phyloP scores from a whole-genome alignment of 37 sponge, comb jelly and placozoan genomes.

The Dysidea cf. avara region DNA sequence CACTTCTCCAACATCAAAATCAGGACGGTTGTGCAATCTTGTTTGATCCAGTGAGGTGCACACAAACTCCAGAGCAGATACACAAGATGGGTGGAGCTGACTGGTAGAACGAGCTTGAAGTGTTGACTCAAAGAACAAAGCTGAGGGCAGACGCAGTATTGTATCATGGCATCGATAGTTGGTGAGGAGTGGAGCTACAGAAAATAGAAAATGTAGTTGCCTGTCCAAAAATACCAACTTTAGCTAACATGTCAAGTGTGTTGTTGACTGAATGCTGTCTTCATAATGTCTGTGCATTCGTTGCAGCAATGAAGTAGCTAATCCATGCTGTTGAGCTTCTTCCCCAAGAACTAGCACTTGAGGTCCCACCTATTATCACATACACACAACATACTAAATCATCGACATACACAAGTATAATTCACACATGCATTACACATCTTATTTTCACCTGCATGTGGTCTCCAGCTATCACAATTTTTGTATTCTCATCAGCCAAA shows the following conservation, averaged over 20 bases:
- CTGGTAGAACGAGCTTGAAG: slow-evolving; percentile 19
- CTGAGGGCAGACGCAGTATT: slow-evolving; percentile 54
- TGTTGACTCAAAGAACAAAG: slow-evolving; percentile 54
- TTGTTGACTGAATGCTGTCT: too few species aligned
- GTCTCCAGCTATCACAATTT: slow-evolving; percentile 62
- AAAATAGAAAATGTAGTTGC: too few species aligned
- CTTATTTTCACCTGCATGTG: slow-evolving; percentile 37
- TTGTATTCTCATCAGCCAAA: slow-evolving; percentile 29
- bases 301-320: slow-evolving; percentile 8
- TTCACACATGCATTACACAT: neutral
- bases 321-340: slow-evolving; percentile 14
- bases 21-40: too few species aligned
- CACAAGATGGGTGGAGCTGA: slow-evolving; percentile 16
- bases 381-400: neutral
- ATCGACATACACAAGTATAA: too few species aligned
- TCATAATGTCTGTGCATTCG: slow-evolving; percentile 18
- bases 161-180: slow-evolving; percentile 61
- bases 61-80: slow-evolving; percentile 36
- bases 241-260: too few species aligned
- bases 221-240: too few species aligned
- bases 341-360: slow-evolving; percentile 8
- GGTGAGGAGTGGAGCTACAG: slow-evolving; percentile 49
- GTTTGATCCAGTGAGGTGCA: slow-evolving; percentile 20
- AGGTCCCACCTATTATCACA: slow-evolving; percentile 23
- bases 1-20: too few species aligned